Conservation (phyloP, 2,113 vertebrate species). For the Gasterosteus nipponicus region DNA sequence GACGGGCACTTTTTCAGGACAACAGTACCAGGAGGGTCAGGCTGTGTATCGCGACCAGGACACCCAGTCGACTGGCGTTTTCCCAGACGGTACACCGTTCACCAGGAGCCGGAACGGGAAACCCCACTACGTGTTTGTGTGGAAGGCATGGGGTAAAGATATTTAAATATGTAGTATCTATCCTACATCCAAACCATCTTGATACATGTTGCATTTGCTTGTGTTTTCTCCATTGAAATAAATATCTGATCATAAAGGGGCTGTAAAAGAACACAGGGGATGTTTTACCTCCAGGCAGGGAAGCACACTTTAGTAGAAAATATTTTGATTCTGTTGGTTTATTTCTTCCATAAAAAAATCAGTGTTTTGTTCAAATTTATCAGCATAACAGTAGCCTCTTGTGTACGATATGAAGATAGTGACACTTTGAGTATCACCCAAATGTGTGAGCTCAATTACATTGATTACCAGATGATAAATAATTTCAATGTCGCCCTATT, state of each 20-base stretch:
- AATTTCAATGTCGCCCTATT: conserved; percentile 19
- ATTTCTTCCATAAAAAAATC: background rate
- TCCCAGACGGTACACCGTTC: conserved; percentile 87
- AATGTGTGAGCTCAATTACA: background rate
- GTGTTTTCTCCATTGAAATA: conserved; percentile 6
- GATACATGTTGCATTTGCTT: background rate
- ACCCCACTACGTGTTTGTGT: conserved; percentile 89
- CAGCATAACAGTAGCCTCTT: background rate
- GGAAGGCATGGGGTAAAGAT: conserved; percentile 90
- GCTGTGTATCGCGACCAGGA: conserved; percentile 85
- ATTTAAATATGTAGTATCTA: background rate
- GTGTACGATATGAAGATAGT: background rate
- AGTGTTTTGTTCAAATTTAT: background rate
- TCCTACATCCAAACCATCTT: background rate
- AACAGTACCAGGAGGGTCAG: conserved; percentile 80
- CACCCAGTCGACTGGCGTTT: conserved; percentile 70
- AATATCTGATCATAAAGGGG: conserved; percentile 5
- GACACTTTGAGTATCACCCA: background rate
- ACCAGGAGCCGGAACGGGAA: conserved; percentile 67
- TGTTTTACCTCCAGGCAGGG: background rate
- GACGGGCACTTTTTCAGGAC: conserved; percentile 75
- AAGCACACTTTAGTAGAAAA: background rate
- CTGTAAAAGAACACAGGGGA: background rate
- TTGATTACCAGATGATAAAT: background rate
- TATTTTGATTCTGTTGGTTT: background rate